Conservation (phyloP, 2,797 vertebrate genomes). For the Falco naumanni region DNA sequence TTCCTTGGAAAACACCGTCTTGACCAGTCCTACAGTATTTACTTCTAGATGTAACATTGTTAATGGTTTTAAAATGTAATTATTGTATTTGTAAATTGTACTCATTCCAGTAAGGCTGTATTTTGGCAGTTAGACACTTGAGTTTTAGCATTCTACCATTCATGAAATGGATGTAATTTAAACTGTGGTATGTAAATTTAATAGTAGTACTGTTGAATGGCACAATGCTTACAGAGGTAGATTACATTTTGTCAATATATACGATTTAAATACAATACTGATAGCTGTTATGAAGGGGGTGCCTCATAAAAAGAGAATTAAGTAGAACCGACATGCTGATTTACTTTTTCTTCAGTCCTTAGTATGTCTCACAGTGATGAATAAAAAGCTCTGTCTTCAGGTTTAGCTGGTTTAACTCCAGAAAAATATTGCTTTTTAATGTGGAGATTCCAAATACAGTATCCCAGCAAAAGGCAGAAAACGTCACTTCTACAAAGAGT, state of each 20-base stretch:
- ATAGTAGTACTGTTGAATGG: conserved; percentile 81
- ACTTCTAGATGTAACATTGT: conserved; percentile 87
- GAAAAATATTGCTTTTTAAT: conserved; percentile 17
- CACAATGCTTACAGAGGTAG: conserved; percentile 81
- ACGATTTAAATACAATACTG: conserved; percentile 72
- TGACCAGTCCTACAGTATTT: conserved; percentile 93
- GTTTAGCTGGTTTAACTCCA: conserved; percentile 62
- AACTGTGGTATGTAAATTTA: conserved; percentile 83
- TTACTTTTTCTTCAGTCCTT: conserved; percentile 54
- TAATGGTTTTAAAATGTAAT: conserved; percentile 96
- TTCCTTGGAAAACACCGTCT: conserved; percentile 79
- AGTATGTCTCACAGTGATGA: conserved; percentile 55
- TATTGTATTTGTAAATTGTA: conserved; percentile 94
- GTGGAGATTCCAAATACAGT: conserved; percentile 37
- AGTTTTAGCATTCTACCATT: conserved; percentile 83
- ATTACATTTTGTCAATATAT: conserved; percentile 82
- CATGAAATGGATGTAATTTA: conserved; percentile 84
- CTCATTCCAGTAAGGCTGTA: conserved; percentile 91
- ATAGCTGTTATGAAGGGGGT: conserved; percentile 77
- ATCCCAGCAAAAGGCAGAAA: neutral
- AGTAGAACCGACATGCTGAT: conserved; percentile 43
- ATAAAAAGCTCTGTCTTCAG: conserved; percentile 62
- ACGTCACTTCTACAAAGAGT: conserved; percentile 37
- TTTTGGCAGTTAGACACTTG: conserved; percentile 84
- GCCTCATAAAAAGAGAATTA: conserved; percentile 67